A percentile compares a stretch with the other conserved stretches of the same genome.
These are phyloP conservation scores for Autographa pulchrina DNA, from an alignment of 2,888 invertebrate species.

Conservation along the genomic window DNA sequence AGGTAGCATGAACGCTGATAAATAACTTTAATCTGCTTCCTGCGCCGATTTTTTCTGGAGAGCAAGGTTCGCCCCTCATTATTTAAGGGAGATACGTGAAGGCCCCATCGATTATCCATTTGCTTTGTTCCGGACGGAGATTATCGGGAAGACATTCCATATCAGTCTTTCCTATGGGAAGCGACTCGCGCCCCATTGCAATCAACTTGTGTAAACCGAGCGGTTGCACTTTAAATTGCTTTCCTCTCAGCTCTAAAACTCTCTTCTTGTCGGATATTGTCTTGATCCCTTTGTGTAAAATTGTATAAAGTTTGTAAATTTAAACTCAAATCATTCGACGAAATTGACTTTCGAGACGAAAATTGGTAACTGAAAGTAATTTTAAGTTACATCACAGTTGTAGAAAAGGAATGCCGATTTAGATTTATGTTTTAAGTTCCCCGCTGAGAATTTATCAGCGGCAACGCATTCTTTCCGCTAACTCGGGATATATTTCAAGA, in stretches of 20 bases:
- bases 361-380: constrained; percentile 63
- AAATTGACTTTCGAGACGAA: constrained; percentile 65
- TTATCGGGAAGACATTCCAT: constrained; percentile 59
- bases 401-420: constrained; percentile 51
- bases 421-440: constrained; percentile 47
- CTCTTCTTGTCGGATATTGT: constrained; percentile 60
- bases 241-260: constrained; percentile 63
- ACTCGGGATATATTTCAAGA: constrained; percentile 15
- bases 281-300: constrained; percentile 69
- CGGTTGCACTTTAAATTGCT: constrained; percentile 71
- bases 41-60: constrained; percentile 50
- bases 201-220: constrained; percentile 61
- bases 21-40: constrained; percentile 56
- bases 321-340: constrained; percentile 61
- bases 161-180: constrained; percentile 31
- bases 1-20: constrained; percentile 38
- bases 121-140: constrained; percentile 66
- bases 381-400: constrained; percentile 56
- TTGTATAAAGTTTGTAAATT: constrained; percentile 67
- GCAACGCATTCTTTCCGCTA: constrained; percentile 26
- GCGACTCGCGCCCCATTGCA: constrained; percentile 49
- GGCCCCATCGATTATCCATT: constrained; percentile 77
- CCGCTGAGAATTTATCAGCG: constrained; percentile 32
- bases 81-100: constrained; percentile 72
- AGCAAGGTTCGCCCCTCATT: constrained; percentile 59